phyloP scores from a whole-genome alignment of 2,113 vertebrate species.

The Peromyscus californicus region DNA sequence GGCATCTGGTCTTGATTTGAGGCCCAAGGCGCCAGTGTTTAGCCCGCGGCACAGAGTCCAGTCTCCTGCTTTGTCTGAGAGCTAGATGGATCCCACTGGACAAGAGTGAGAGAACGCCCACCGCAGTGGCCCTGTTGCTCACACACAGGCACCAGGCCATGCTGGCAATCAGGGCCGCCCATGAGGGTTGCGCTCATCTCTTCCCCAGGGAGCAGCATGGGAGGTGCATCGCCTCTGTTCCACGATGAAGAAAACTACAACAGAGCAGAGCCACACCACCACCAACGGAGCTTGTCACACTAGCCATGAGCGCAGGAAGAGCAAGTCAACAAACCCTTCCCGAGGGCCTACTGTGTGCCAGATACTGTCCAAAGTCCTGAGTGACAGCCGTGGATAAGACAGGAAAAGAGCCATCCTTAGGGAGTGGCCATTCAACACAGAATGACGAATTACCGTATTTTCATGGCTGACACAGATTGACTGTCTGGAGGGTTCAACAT shows the following conservation, averaged over 20 bases:
- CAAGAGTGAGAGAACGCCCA: conserved; percentile 39
- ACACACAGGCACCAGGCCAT: background rate
- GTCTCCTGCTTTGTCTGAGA: conserved; percentile 66
- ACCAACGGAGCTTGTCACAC: too few relatives aligned
- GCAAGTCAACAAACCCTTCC: background rate
- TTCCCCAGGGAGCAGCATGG: background rate
- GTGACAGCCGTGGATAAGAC: background rate
- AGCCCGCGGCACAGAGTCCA: conserved; percentile 52
- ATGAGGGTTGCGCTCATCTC: background rate
- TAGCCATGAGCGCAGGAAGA: background rate
- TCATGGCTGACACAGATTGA: background rate
- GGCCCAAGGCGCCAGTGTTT: conserved; percentile 17
- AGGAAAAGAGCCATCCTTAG: background rate
- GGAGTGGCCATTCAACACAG: background rate
- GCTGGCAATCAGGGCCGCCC: background rate
- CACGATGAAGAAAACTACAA: background rate
- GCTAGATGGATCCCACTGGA: conserved; percentile 48
- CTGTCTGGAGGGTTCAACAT: background rate
- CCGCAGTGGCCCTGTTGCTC: background rate
- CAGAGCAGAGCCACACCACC: background rate
- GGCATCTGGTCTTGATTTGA: conserved; percentile 72
- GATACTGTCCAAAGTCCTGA: background rate
- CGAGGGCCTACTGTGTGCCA: background rate
- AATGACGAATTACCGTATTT: background rate
- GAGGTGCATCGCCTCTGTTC: background rate